phyloP scores from a whole-genome alignment of 2,113 vertebrate species.

The Orthonyx spaldingii region DNA sequence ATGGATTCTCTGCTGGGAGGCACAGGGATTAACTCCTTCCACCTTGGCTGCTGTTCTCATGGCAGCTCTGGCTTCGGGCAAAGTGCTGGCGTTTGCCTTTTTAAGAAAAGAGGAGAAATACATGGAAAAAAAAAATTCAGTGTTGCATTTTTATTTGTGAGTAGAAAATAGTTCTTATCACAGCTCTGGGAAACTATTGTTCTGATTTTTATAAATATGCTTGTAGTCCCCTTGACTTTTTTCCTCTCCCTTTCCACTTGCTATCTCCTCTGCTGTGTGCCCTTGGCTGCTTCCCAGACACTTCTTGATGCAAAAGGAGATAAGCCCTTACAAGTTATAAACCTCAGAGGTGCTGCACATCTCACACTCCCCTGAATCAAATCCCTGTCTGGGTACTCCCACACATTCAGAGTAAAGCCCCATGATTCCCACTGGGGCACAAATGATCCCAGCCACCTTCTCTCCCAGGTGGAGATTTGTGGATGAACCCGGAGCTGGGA shows the following conservation, averaged over 20 bases:
- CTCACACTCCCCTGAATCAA: neutral
- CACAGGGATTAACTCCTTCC: neutral
- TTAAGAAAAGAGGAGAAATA: neutral
- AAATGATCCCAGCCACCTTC: neutral
- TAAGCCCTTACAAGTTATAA: neutral
- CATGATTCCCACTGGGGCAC: neutral
- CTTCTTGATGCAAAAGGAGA: constrained; percentile 10
- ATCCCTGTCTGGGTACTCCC: neutral
- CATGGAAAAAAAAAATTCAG: neutral
- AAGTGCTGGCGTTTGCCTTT: neutral
- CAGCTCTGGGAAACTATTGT: constrained; percentile 38
- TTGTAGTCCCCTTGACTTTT: constrained; percentile 59
- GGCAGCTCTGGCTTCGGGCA: neutral
- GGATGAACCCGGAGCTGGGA: neutral
- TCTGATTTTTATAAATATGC: constrained; percentile 55
- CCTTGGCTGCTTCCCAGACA: constrained; percentile 55
- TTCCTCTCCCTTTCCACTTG: constrained; percentile 19
- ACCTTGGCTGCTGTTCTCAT: neutral
- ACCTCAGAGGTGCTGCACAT: neutral
- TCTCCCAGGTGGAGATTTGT: neutral
- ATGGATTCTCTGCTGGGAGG: neutral
- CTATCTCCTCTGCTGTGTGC: constrained; percentile 23
- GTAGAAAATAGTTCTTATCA: constrained; percentile 54
- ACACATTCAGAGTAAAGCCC: neutral
- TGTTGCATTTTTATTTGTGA: neutral